Evolutionary conservation across 2,797 vertebrate genomes (phyloP), one percentile per base, ranked within the genome.

Genomic region (Xiphophorus birchmanni): DNA sequence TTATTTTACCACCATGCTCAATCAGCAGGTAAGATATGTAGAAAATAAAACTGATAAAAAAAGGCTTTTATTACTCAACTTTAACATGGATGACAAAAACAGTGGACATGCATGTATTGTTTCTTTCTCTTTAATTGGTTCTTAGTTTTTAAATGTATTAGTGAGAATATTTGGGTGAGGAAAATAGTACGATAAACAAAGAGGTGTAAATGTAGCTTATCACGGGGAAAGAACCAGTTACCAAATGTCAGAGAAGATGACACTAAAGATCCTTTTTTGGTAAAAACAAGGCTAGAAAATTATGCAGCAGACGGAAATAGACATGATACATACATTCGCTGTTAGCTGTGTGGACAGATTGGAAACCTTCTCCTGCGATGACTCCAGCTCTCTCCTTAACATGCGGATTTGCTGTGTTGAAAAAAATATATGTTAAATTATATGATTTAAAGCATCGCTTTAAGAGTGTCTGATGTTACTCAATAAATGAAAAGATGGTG

Each of bases 311-410:
- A 21, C 2, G 18, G 18, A 47, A 17, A 10, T 15, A 73, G 21
- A 58, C 58, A 60, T 35, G 4, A 37, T 82, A 93, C 98, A 91
- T 96, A 99, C 98, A 0, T 99, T 99, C 79, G 97, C 97, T 1
- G 97, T 97, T 17, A 99, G 95, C 94, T 99, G 98, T 15, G 96
- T 96, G 0, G 98, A 99, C 87, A 99, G 92, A 5, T 93, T 96
- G 65, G 98, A 98, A 90, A 99, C 98, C 82, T 99, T 99, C 90
- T 99, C 98, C 92, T 99, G 98, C 0, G 98, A 99, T 0, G 97
- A 98, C 82, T 99, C 98, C 92, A 99, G 94, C 84, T 99, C 98
- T 0, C 98, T 93, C 45, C 98, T 97, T 77, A 99, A 95, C 88
- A 98, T 99, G 75, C 98, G 97, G 86, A 99, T 98, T 97, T 99